These are phyloP conservation scores for Caenorhabditis sp. DNA, from an alignment of 2,888 invertebrate species.

Conservation along the genomic window DNA sequence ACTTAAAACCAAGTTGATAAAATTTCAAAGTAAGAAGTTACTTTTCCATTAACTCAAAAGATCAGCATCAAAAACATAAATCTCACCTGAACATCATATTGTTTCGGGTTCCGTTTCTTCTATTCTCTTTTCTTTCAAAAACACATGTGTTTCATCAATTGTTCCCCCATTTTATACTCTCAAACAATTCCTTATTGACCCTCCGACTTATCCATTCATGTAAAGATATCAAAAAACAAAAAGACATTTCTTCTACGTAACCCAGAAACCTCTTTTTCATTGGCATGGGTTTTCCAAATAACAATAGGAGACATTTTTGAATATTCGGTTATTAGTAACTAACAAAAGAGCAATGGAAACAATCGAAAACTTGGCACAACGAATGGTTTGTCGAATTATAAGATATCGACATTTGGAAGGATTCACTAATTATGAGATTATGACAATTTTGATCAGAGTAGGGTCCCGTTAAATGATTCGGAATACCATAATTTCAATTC, in stretches of 20 bases:
- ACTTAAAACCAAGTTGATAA: too few species aligned
- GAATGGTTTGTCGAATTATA: slow-evolving; percentile 39
- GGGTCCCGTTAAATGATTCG: neutral
- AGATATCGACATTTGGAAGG: slow-evolving; percentile 29
- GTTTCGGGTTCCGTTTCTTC: neutral
- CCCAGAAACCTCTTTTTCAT: too few species aligned
- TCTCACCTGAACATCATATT: neutral
- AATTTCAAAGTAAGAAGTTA: too few species aligned
- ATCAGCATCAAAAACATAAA: too few species aligned
- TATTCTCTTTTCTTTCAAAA: neutral
- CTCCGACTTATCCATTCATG: neutral
- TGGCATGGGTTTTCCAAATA: too few species aligned
- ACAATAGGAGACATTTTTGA: too few species aligned
- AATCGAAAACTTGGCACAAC: slow-evolving; percentile 22
- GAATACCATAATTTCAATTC: neutral
- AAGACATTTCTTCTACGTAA: too few species aligned
- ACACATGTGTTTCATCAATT: neutral
- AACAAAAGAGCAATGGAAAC: slow-evolving; percentile 11
- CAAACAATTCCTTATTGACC: neutral
- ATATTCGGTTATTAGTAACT: neutral
- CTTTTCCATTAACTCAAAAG: too few species aligned
- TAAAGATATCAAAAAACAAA: neutral
- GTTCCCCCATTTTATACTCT: neutral
- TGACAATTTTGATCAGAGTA: slow-evolving; percentile 27
- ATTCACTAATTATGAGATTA: slow-evolving; percentile 35